A percentile compares a stretch with the other conserved stretches of the same genome.
Evolutionary conservation across 2,888 invertebrate species (phyloP).

Genomic region (Epinotia ramella): DNA sequence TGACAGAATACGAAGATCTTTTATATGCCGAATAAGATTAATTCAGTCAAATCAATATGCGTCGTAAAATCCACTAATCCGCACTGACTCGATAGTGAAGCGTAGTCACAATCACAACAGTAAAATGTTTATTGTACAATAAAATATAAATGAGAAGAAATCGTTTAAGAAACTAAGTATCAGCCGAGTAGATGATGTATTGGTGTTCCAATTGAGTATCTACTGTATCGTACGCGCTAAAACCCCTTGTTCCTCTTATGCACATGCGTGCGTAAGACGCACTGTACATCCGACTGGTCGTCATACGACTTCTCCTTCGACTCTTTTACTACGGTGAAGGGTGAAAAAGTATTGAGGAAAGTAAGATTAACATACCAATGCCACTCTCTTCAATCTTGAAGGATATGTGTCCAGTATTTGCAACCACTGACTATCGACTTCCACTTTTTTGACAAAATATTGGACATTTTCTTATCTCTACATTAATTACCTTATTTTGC

Average conservation of each 20-base stretch:
- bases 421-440: no score
- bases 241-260: background rate
- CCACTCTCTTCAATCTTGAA: no score
- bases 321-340: no score
- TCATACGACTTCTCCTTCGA: no score
- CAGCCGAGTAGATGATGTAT: background rate
- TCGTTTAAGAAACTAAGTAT: constrained; percentile 33
- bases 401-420: no score
- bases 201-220: background rate
- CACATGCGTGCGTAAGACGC: no score
- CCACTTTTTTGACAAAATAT: no score
- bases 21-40: constrained; percentile 26
- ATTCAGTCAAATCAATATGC: constrained; percentile 48
- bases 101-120: constrained; percentile 57
- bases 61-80: constrained; percentile 48
- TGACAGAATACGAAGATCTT: background rate
- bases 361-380: no score
- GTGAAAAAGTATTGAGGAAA: no score
- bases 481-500: background rate
- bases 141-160: constrained; percentile 66
- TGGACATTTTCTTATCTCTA: background rate
- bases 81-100: constrained; percentile 49
- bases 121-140: constrained; percentile 71
- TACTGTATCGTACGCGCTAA: background rate
- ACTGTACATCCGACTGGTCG: no score